phyloP scores from a whole-genome alignment of 1,140 invertebrate species.

The Sycophaga agraensis region DNA sequence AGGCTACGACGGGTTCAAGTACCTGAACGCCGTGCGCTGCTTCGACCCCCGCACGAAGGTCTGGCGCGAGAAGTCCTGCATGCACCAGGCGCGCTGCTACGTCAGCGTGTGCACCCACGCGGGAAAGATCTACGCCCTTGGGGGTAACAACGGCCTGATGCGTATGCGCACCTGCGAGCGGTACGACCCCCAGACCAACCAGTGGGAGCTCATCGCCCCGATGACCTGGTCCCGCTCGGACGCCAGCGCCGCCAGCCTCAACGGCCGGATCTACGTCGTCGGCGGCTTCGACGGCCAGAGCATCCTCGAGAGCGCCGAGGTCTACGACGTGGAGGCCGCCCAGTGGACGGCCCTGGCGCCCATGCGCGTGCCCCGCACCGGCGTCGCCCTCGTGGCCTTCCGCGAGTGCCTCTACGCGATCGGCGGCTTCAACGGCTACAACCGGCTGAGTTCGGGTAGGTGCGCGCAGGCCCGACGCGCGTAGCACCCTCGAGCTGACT shows the following conservation, averaged over 20 bases:
- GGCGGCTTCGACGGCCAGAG: constrained; percentile 78
- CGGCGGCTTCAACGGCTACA: constrained; percentile 73
- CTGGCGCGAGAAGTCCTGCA: constrained; percentile 71
- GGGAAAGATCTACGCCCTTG: constrained; percentile 80
- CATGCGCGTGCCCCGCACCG: constrained; percentile 78
- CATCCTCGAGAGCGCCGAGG: constrained; percentile 59
- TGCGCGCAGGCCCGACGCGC: too few species aligned
- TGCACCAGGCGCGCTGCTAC: constrained; percentile 74
- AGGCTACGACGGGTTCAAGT: constrained; percentile 72
- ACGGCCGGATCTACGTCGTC: constrained; percentile 66
- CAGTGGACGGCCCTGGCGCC: constrained; percentile 75
- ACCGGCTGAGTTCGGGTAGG: constrained; percentile 51
- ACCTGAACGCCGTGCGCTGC: constrained; percentile 70
- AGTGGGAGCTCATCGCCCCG: constrained; percentile 80
- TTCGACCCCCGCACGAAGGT: constrained; percentile 65
- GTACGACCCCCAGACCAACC: constrained; percentile 71
- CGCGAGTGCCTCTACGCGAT: constrained; percentile 72
- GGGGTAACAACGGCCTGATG: constrained; percentile 83
- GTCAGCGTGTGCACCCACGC: constrained; percentile 73
- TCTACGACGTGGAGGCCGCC: constrained; percentile 64
- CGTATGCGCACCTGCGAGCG: constrained; percentile 74
- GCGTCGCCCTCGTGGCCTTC: constrained; percentile 74
- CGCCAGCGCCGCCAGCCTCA: constrained; percentile 61
- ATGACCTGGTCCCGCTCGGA: constrained; percentile 83
- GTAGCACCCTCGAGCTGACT: too few species aligned